phyloP scores from a whole-genome alignment of 1,140 invertebrate genomes.

The Bombus turneri region DNA sequence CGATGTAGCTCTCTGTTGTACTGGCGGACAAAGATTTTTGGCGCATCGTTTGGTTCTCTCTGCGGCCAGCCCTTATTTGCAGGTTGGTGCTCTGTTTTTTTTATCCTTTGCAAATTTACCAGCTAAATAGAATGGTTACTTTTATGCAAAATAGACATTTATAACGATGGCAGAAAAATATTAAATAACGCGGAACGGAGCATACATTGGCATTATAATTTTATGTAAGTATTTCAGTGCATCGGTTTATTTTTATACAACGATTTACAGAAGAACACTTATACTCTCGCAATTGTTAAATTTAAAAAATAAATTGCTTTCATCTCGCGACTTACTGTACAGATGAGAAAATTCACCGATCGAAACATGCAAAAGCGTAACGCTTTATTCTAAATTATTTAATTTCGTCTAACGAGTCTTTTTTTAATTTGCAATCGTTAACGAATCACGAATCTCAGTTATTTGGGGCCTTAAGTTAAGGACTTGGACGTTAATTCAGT shows the following conservation, averaged over 20 bases:
- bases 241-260: too few species aligned
- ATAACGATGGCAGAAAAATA: neutral
- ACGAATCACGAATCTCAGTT: too few species aligned
- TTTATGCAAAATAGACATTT: neutral
- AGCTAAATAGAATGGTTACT: neutral
- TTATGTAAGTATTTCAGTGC: too few species aligned
- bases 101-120: neutral
- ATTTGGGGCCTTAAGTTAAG: too few species aligned
- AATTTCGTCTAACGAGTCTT: neutral
- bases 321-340: too few species aligned
- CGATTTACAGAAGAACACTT: too few species aligned
- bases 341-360: too few species aligned
- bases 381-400: neutral
- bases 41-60: conserved; percentile 79
- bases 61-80: conserved; percentile 77
- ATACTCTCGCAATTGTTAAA: too few species aligned
- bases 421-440: neutral
- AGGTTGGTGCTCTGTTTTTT: conserved; percentile 62
- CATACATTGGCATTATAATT: too few species aligned
- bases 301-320: too few species aligned
- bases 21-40: conserved; percentile 74
- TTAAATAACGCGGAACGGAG: neutral
- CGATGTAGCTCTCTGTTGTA: conserved; percentile 77
- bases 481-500: too few species aligned
- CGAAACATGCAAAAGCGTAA: neutral